Evolutionary conservation across 2,797 vertebrate species (phyloP), one percentile per base, ranked within the genome.

Genomic region (Tolypeutes matacus): DNA sequence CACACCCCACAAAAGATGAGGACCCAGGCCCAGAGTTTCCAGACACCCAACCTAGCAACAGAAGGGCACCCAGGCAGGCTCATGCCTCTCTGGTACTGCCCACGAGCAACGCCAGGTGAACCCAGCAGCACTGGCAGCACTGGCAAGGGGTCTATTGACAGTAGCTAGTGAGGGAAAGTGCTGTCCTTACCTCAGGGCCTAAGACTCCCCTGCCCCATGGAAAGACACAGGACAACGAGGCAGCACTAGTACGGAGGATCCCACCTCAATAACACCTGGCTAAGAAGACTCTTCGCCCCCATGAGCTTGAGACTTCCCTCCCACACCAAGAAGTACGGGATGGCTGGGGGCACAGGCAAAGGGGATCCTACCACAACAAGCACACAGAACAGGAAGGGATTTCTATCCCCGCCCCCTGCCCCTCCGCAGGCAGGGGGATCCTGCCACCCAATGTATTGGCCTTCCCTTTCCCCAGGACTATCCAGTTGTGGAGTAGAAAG

Each of bases 91-190:
- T 7, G 21, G 62, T 10, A 85, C 14, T 77, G 46, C 46, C 46
- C 46, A 46, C 46, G 5, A 67, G 78, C 20, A 53, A 49, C 5
- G 64, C 18, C 5, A 53, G 17, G 39, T 78, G 27, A 89, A 1
- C 3, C n/a, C 31, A 8, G n/a, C 1, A 34, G n/a, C 31, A n/a
- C 11, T n/a, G 6, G n/a, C 1, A 34, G n/a, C 31, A 31, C 10
- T 65, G 31, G 14, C 17, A 69, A 69, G 9, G 29, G 27, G 64
- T 36, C 46, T 64, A 46, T 13, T 21, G 29, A 39, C 39, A 39
- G 39, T 39, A 39, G 39, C 39, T 27, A 36, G 89, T 42, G 31
- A 73, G n/a, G 25, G 46, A 86, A 92, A 91, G 42, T 31, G 34
- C 4, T 69, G 56, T 65, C 51, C 53, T 90, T 14, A 15, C 73